phyloP scores from a whole-genome alignment of 2,888 invertebrate genomes.

The Blera fallax region DNA sequence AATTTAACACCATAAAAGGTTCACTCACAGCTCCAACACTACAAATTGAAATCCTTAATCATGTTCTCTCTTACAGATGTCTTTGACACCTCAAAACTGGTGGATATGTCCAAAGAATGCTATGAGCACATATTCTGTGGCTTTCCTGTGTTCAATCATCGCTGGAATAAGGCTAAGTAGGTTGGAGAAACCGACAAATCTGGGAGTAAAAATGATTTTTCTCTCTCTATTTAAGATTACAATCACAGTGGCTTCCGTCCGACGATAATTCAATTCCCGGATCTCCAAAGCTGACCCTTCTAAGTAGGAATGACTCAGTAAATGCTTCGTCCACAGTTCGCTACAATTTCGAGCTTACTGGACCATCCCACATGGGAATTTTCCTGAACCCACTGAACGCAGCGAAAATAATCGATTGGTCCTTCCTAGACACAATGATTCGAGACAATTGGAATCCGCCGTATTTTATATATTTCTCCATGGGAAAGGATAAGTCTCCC shows the following conservation, averaged over 20 bases:
- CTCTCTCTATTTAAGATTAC: not conserved
- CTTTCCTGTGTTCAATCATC: constrained; percentile 78
- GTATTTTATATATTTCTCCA: constrained; percentile 77
- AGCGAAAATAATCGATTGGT: constrained; percentile 76
- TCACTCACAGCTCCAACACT: not conserved
- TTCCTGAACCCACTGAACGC: constrained; percentile 76
- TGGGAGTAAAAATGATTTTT: not conserved
- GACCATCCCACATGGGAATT: constrained; percentile 78
- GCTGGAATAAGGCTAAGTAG: constrained; percentile 73
- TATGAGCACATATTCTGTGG: constrained; percentile 77
- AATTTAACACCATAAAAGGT: constrained; percentile 52
- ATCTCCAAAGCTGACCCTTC: constrained; percentile 73
- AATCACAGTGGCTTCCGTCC: constrained; percentile 76
- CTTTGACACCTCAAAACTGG: constrained; percentile 74
- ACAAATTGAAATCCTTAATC: not conserved
- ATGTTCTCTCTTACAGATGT: constrained; percentile 55
- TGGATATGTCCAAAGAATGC: constrained; percentile 74
- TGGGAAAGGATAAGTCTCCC: constrained; percentile 76
- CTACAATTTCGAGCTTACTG: constrained; percentile 76
- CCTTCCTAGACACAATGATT: constrained; percentile 76
- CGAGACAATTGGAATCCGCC: constrained; percentile 75
- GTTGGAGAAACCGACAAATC: not conserved
- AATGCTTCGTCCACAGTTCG: constrained; percentile 73
- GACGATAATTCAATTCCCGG: constrained; percentile 74
- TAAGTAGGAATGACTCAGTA: constrained; percentile 71